Base-by-base conservation (phyloP, 1,140 invertebrate species). In the Bombus superbus region DNA sequence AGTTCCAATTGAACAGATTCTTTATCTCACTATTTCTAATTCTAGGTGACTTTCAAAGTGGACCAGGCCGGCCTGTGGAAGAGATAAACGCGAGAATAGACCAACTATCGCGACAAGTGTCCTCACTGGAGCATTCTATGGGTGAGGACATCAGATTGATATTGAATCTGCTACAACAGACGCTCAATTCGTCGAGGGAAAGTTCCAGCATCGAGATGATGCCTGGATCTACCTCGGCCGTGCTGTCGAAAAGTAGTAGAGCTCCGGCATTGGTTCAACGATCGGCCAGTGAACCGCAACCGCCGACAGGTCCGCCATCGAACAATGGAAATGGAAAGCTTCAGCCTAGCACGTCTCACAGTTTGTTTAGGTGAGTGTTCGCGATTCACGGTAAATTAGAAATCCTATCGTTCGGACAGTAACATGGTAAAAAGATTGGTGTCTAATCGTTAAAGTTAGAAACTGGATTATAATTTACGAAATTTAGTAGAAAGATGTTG, bases 61-160 rank as follows among this genome's bases (percentile, higher is more conserved):
- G 94, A 57, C 94, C 94, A 22, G 94, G 93, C 84, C 94, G 94
- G 75, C 95, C 95, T 69, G 92, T 96, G 73, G 96, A 96, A 57
- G 95, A 96, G 85, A 94, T 96, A 85, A 96, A 96, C 89, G 92
- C 92, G 53, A 95, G 97, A 91, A 96, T 97, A 91, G 97, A 97
- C 85, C 96, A 97, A 85, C 93, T 97, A 38, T 96, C 96, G 85
- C 95, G 96, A 85, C 96, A 96, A 86, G 96, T 97, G 40, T 95
- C 95, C 15, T 95, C 96, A 18, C 92, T 97, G 81, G 97, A 97
- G 89, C 95, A 95, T 59, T 96, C 96, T 8, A 96, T 97, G 88
- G 96, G 96, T 2, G 95, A 96, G 4, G 97, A 97, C 87, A 96
- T 97, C 82, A 95, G 96, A 88, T 95, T 96, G 81, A 97, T 97